Evolutionary conservation across 1,140 invertebrate genomes (phyloP).

Genomic region (Cydia splendana): DNA sequence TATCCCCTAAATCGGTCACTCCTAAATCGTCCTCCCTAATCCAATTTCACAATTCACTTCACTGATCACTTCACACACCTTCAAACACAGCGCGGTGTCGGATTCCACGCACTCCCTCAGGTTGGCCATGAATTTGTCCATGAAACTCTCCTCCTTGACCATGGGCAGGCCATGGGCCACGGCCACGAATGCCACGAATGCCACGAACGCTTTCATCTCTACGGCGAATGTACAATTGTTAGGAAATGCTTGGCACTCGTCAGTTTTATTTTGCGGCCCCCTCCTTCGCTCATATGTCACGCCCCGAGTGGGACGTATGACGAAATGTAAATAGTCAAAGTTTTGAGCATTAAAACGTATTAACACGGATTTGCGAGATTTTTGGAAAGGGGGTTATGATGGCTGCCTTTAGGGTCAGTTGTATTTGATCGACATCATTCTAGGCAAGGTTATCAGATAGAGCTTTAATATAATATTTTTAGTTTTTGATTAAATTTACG

Average conservation of each 20-base stretch:
- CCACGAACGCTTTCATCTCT: conserved; percentile 66
- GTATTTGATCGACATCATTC: conserved; percentile 24
- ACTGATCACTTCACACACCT: conserved; percentile 67
- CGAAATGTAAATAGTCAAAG: conserved; percentile 52
- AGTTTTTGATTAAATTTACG: not conserved
- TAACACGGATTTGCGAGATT: conserved; percentile 33
- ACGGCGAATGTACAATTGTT: conserved; percentile 67
- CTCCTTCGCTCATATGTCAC: conserved; percentile 72
- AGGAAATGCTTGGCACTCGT: conserved; percentile 48
- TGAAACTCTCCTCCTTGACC: conserved; percentile 60
- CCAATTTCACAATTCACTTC: conserved; percentile 35
- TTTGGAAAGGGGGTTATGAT: conserved; percentile 31
- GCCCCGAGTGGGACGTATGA: conserved; percentile 45
- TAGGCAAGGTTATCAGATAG: not conserved
- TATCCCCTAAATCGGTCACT: not conserved
- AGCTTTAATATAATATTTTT: not conserved
- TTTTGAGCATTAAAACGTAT: conserved; percentile 23
- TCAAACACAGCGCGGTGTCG: conserved; percentile 71
- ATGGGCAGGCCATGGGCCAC: conserved; percentile 56
- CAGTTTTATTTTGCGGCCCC: conserved; percentile 68
- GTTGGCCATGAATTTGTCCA: conserved; percentile 63
- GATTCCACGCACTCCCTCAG: conserved; percentile 70
- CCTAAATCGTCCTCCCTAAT: conserved; percentile 15
- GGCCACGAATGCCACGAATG: conserved; percentile 53
- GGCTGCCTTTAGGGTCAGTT: conserved; percentile 24